phyloP scores from a whole-genome alignment of 2,797 vertebrate species.

The Streptopelia turtur region DNA sequence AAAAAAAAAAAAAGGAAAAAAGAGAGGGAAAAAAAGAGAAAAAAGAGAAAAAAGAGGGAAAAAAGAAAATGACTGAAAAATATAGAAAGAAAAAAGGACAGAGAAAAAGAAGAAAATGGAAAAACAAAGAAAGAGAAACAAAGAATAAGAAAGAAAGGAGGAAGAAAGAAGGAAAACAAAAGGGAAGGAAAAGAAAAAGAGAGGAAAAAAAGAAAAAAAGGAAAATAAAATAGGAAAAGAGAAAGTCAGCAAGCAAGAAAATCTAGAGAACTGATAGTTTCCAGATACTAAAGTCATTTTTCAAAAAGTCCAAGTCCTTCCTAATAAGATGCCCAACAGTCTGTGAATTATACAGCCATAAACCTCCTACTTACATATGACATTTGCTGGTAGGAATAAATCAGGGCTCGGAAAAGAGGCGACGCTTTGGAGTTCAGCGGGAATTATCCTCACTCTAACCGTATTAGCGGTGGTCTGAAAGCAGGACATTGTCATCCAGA shows the following conservation, averaged over 20 bases:
- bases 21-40: neutral
- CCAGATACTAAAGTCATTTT: conserved; percentile 5
- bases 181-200: too few species aligned
- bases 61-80: too few species aligned
- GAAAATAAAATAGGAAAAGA: neutral
- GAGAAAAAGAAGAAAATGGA: too few species aligned
- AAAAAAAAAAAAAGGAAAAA: neutral
- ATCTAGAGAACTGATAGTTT: neutral
- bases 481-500: conserved; percentile 28
- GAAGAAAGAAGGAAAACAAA: too few species aligned
- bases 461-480: conserved; percentile 2
- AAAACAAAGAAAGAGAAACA: too few species aligned
- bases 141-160: neutral
- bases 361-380: neutral
- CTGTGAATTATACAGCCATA: conserved; percentile 32
- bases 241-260: neutral
- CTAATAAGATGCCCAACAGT: conserved; percentile 43
- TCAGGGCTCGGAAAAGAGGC: neutral
- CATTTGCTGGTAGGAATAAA: conserved; percentile 31
- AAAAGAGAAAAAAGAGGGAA: too few species aligned
- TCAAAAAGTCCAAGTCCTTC: neutral
- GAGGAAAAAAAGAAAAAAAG: neutral
- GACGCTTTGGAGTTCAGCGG: neutral
- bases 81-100: too few species aligned
- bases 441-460: neutral